phyloP scores from a whole-genome alignment of 2,113 vertebrate genomes.

The Colius striatus region DNA sequence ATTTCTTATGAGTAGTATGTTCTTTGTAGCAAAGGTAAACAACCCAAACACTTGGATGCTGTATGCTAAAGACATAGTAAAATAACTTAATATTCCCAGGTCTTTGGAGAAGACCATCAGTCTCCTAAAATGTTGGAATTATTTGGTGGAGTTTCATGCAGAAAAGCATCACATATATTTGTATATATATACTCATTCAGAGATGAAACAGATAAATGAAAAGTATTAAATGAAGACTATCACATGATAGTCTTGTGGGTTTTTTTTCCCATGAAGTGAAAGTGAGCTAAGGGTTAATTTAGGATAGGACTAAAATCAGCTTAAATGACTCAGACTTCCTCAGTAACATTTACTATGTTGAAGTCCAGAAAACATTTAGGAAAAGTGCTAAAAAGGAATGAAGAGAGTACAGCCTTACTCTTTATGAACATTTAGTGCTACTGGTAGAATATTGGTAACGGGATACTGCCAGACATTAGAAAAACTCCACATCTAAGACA shows the following conservation, averaged over 20 bases:
- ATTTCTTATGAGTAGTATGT: background rate
- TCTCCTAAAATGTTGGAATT: background rate
- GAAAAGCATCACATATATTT: background rate
- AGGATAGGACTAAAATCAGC: background rate
- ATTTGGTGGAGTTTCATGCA: background rate
- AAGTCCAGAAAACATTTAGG: background rate
- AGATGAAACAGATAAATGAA: background rate
- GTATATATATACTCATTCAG: background rate
- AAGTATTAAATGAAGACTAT: background rate
- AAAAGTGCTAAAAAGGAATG: background rate
- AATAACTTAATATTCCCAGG: background rate
- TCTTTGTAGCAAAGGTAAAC: background rate
- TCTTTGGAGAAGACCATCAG: background rate
- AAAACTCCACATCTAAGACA: background rate
- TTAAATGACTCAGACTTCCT: background rate
- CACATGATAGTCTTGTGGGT: rapidly evolving
- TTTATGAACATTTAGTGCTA: background rate
- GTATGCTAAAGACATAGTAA: background rate
- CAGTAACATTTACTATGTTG: background rate
- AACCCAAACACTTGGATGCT: background rate
- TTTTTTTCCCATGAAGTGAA: background rate
- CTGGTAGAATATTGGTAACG: background rate
- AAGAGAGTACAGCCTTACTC: background rate
- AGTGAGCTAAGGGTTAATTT: background rate
- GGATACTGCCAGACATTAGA: background rate